These are phyloP conservation scores for Zalophus californianus DNA, from an alignment of 2,797 vertebrate genomes.

Conservation along the genomic window DNA sequence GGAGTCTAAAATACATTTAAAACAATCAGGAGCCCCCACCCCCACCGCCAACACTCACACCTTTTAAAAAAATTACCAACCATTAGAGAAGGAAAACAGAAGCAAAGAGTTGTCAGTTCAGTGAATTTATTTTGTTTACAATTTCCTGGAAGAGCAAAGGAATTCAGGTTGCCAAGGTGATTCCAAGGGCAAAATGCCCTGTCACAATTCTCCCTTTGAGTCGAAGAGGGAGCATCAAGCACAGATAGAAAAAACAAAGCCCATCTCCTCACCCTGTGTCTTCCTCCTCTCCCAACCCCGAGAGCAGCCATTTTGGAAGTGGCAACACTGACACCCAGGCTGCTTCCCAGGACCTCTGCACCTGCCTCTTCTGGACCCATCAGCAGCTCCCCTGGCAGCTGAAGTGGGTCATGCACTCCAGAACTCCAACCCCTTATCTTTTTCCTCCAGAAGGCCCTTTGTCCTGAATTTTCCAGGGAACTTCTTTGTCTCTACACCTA, in stretches of 20 bases:
- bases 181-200: neutral
- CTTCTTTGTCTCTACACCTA: neutral
- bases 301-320: neutral
- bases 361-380: neutral
- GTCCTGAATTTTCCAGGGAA: neutral
- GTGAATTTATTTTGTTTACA: constrained; percentile 15
- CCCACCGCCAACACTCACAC: neutral
- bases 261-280: neutral
- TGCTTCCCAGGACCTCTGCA: too few species aligned
- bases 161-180: constrained; percentile 40
- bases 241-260: neutral
- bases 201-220: neutral
- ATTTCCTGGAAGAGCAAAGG: constrained; percentile 47
- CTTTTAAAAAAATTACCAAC: neutral
- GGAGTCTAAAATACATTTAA: neutral
- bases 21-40: neutral
- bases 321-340: too few species aligned
- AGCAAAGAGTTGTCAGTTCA: neutral
- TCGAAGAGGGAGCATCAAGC: neutral
- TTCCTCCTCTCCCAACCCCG: neutral
- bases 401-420: neutral
- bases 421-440: neutral
- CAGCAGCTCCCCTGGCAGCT: neutral
- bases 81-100: neutral
- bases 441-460: neutral